Percentiles rank a stretch among this genome's conserved stretches.
Conservation (phyloP, 92 coral and sea anemone genomes). For the Phymanthus crucifer region DNA sequence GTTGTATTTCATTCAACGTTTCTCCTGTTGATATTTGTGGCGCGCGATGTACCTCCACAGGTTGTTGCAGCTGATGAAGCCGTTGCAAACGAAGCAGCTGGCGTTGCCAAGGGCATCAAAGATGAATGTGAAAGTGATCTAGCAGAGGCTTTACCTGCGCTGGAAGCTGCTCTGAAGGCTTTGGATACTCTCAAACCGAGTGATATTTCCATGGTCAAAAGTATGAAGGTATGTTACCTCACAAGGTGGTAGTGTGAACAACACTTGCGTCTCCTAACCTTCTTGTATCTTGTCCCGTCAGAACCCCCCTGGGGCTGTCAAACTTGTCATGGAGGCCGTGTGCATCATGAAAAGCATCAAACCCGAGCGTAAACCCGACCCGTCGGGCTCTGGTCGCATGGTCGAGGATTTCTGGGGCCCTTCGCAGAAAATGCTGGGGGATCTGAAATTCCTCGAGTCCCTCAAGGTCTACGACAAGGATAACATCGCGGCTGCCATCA, state of each 20-base stretch:
- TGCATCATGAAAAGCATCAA: constrained; percentile 93
- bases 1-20: no score
- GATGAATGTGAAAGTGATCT: constrained; percentile 98
- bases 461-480: constrained; percentile 96
- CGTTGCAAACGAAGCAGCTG: constrained; percentile 99
- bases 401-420: constrained; percentile 99
- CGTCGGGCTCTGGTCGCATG: constrained; percentile 99
- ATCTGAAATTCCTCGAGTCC: constrained; percentile 94
- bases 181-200: constrained; percentile 96
- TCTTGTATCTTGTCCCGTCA: constrained; percentile 15
- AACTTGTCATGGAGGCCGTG: constrained; percentile 96
- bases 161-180: constrained; percentile 98
- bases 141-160: constrained; percentile 98
- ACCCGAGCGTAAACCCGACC: constrained; percentile 98
- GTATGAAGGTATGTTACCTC: constrained; percentile 85
- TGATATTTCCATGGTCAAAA: constrained; percentile 97
- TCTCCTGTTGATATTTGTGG: no score
- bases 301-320: constrained; percentile 97
- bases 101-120: constrained; percentile 94
- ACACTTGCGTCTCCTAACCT: not conserved
- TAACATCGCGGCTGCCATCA: constrained; percentile 78
- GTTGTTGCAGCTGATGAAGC: constrained; percentile 99
- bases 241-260: no score
- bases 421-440: constrained; percentile 96
- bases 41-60: constrained; percentile 28